Conservation (phyloP, 2,113 vertebrate genomes). For the Psephotus haematonotus region DNA sequence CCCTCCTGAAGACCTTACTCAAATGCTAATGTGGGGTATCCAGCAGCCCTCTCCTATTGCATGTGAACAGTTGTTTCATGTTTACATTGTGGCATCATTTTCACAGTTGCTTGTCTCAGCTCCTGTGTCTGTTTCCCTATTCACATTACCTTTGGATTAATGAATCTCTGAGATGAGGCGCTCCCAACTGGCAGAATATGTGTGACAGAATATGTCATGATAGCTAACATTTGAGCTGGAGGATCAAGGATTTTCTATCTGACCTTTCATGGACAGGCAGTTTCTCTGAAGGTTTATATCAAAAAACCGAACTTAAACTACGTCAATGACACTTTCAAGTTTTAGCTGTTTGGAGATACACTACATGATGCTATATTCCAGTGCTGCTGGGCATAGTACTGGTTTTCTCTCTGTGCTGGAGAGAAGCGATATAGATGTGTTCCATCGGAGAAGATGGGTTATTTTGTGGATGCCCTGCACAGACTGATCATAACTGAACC, state of each 20-base stretch:
- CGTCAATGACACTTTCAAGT: not conserved
- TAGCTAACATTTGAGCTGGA: not conserved
- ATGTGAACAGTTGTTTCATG: not conserved
- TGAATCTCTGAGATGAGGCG: not conserved
- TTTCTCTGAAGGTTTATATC: not conserved
- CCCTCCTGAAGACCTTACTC: not conserved
- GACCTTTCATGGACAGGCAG: not conserved
- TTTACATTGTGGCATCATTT: not conserved
- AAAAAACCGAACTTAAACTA: not conserved
- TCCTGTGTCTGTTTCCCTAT: not conserved
- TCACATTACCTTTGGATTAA: not conserved
- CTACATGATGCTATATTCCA: not conserved
- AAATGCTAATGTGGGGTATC: not conserved
- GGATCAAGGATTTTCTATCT: not conserved
- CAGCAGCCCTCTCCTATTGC: not conserved
- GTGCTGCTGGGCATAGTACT: not conserved
- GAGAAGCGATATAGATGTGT: not conserved
- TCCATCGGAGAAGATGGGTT: not conserved
- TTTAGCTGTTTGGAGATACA: not conserved
- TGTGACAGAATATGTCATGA: not conserved
- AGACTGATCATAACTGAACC: not conserved
- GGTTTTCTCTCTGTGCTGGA: not conserved
- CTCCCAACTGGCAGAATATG: not conserved
- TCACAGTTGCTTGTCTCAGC: not conserved
- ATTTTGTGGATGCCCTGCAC: not conserved